These are phyloP conservation scores for Eudyptes chrysolophus DNA, from an alignment of 2,113 vertebrate genomes.

Conservation along the genomic window DNA sequence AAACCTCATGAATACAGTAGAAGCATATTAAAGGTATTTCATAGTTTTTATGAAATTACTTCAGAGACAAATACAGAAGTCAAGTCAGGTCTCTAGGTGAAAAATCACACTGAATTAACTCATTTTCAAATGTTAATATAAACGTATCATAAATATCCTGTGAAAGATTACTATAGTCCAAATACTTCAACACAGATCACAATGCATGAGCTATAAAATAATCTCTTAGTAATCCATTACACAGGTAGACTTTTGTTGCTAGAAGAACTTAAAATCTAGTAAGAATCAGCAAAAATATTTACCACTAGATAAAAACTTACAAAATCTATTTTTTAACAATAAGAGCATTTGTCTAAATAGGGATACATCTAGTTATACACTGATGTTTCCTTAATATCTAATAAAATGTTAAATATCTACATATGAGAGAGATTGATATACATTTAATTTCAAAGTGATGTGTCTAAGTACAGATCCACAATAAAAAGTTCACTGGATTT, in stretches of 20 bases:
- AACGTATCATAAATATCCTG: not conserved
- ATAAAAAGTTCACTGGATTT: not conserved
- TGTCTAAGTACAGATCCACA: not conserved
- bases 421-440: not conserved
- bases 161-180: not conserved
- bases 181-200: not conserved
- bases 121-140: not conserved
- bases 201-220: not conserved
- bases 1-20: not conserved
- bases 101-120: not conserved
- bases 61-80: not conserved
- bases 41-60: not conserved
- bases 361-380: not conserved
- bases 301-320: not conserved
- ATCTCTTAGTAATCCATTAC: not conserved
- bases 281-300: not conserved
- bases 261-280: not conserved
- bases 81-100: not conserved
- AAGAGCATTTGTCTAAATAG: not conserved
- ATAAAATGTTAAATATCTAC: accelerated
- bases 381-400: not conserved
- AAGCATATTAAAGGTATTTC: not conserved
- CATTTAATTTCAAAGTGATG: not conserved
- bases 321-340: not conserved
- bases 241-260: not conserved